Conservation (phyloP, 2,797 vertebrate species). For the Uromys caudimaculatus region DNA sequence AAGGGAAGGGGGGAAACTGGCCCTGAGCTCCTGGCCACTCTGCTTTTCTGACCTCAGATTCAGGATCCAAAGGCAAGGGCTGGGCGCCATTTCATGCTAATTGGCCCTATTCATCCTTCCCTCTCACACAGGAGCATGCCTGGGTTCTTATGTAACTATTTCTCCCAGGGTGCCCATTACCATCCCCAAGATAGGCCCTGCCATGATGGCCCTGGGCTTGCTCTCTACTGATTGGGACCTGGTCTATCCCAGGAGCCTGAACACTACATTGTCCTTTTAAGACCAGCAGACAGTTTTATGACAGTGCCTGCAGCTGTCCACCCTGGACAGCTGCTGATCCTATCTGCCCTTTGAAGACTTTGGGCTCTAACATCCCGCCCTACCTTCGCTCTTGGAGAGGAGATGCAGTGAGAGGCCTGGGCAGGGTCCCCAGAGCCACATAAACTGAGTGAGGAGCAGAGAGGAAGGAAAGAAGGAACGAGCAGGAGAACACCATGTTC, state of each 20-base stretch:
- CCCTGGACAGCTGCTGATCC: not conserved
- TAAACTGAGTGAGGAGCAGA: not conserved
- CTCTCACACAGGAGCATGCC: not conserved
- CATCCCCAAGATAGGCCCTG: not conserved
- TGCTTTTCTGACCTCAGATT: not conserved
- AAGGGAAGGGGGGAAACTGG: no score
- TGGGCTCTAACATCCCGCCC: not conserved
- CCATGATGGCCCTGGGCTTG: not conserved
- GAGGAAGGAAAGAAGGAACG: not conserved
- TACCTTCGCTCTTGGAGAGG: no score
- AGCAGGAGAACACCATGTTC: not conserved
- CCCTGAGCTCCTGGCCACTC: not conserved
- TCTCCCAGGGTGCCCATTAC: not conserved
- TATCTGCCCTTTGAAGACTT: not conserved
- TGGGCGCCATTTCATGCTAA: not conserved
- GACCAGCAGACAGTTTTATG: not conserved
- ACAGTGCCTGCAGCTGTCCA: not conserved
- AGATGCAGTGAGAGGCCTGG: accelerated
- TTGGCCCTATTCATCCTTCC: no score
- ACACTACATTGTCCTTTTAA: not conserved
- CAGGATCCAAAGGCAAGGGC: not conserved
- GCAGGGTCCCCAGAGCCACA: not conserved
- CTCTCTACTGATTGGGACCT: no score
- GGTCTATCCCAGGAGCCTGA: not conserved
- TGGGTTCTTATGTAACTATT: not conserved